A percentile compares a stretch with the other conserved stretches of the same genome.
phyloP scores from a whole-genome alignment of 2,113 vertebrate genomes.

The Hippocampus abdominalis region DNA sequence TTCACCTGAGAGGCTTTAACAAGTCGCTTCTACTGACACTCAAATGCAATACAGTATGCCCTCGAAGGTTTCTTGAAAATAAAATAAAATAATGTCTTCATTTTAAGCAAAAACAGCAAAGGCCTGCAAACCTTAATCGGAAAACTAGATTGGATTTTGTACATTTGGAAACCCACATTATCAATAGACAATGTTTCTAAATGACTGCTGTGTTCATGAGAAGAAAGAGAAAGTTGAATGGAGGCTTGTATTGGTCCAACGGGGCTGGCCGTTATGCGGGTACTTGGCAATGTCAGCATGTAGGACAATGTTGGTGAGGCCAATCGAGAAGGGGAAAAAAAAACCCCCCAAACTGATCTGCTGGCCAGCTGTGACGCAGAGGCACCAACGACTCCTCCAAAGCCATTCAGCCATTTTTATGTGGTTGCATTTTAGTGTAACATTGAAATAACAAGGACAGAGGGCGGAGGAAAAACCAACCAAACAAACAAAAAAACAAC shows the following conservation, averaged over 20 bases:
- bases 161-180: conserved; percentile 31
- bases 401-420: background rate
- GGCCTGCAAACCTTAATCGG: conserved; percentile 27
- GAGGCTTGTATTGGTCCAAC: background rate
- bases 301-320: background rate
- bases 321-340: background rate
- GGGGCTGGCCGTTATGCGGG: background rate
- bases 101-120: conserved; percentile 38
- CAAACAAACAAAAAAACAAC: background rate
- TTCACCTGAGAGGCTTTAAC: conserved; percentile 71
- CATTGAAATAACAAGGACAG: background rate
- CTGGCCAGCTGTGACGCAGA: background rate
- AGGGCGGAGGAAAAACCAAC: background rate
- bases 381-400: conserved; percentile 3
- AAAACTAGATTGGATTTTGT: conserved; percentile 39
- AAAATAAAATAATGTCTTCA: conserved; percentile 47
- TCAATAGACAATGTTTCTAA: background rate
- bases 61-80: conserved; percentile 44
- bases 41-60: conserved; percentile 29
- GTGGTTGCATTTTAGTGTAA: background rate
- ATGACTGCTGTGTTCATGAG: background rate
- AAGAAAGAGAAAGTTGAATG: background rate
- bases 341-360: background rate
- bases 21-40: conserved; percentile 59
- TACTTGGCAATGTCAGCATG: background rate